Evolutionary conservation across 37 sponge, comb jelly and placozoan species (phyloP), one percentile per base, ranked within the genome.

Genomic region (Chondrilla cf. caribensis): DNA sequence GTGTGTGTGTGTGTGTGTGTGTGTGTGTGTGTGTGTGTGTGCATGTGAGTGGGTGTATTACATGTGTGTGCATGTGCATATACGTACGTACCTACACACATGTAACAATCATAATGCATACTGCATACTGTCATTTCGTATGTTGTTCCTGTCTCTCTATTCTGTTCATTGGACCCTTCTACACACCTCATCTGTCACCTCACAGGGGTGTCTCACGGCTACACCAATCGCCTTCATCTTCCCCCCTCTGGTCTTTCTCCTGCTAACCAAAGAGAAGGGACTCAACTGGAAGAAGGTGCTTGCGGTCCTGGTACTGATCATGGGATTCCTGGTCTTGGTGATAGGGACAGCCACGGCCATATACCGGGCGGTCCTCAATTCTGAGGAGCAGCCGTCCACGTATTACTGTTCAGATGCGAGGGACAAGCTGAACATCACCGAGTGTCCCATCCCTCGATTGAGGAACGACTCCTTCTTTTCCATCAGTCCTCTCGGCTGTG

Each of bases 141-240:
- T n/a, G n/a, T n/a, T n/a, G n/a, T n/a, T n/a, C n/a, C n/a, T n/a
- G n/a, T n/a, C n/a, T n/a, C n/a, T n/a, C n/a, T n/a, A n/a, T n/a
- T n/a, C n/a, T n/a, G n/a, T n/a, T n/a, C n/a, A n/a, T n/a, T n/a
- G n/a, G n/a, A n/a, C n/a, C n/a, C n/a, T n/a, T n/a, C n/a, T n/a
- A n/a, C n/a, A n/a, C n/a, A n/a, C n/a, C n/a, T n/a, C n/a, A n/a
- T n/a, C n/a, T n/a, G n/a, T n/a, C n/a, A n/a, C 60, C 60, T 59
- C 60, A 3, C 54, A 90, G 91, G 91, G 91, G 37, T 85, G 89
- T 77, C 75, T 88, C 58, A 83, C 82, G 21, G 89, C 92, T 18
- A 82, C 79, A 2, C 89, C 86, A 8, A 44, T 89, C 36, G 93
- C 87, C 54, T 92, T 92, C 59, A 86, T 92, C 24, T 32, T 92